Evolutionary conservation across 2,888 invertebrate genomes (phyloP), one percentile per base, ranked within the genome.

Genomic region (Panzeria rudis): DNA sequence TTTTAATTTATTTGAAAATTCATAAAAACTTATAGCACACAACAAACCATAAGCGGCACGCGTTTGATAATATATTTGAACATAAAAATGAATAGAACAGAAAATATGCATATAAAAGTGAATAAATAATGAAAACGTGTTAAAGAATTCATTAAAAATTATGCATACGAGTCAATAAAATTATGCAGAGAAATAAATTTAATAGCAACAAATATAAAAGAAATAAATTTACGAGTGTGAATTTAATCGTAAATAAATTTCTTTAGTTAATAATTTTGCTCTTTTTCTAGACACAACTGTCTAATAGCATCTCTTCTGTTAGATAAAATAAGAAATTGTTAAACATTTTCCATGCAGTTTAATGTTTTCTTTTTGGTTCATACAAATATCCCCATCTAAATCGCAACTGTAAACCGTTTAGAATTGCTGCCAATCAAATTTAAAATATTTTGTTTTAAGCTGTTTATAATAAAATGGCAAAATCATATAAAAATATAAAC

Each of bases 371-470:
- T 29, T 17, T 6, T 52, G 41, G 17, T 15, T 11, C 35, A 47
- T 15, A 0, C 32, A 5, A 32, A 11, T 29, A 44, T 32, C 9
- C 5, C 0, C 52, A 41, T 50, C 50, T 62, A 20, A 61, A 44
- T 76, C 54, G 11, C 0, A 54, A 76, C 44, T 66, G 32, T 56
- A 44, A 66, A 56, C 20, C 59, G 20, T 69, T 69, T 69, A n/a
- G 50, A 73, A 72, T 80, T 56, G 47, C 64, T 80, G 80, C 35
- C 80, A 80, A 73, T 73, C 64, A 72, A 66, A 59, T 56, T 50
- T 29, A 47, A 71, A 62, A 13, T 50, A 25, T 23, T 69, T 59
- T 3, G 7, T 68, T 59, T 78, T 15, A 78, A 38, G 50, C 59
- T 41, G 52, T 78, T 71, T 69, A n/a, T 13, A 44, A 44, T 44